Evolutionary conservation across 2,888 invertebrate species (phyloP).

Genomic region (Cosmia trapezina): DNA sequence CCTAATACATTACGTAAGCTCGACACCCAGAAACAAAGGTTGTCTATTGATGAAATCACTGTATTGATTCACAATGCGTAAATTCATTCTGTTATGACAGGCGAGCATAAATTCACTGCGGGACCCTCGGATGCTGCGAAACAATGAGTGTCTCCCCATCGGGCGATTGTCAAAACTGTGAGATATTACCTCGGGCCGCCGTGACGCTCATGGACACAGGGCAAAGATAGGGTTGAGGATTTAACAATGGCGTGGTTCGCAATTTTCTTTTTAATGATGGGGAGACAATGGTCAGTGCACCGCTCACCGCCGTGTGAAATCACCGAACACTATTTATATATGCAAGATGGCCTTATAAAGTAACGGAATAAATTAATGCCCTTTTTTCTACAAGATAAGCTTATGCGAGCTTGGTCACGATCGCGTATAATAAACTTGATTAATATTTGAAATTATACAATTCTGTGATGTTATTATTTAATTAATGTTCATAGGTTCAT

Average conservation of each 20-base stretch:
- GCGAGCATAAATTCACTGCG: constrained; percentile 88
- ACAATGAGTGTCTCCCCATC: constrained; percentile 85
- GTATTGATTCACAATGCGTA: constrained; percentile 90
- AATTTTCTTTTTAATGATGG: constrained; percentile 85
- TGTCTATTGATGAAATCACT: constrained; percentile 86
- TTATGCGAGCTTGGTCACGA: constrained; percentile 51
- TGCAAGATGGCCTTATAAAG: constrained; percentile 70
- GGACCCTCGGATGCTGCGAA: constrained; percentile 88
- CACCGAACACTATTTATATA: constrained; percentile 70
- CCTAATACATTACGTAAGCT: constrained; percentile 84
- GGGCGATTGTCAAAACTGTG: constrained; percentile 82
- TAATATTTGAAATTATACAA: constrained; percentile 52
- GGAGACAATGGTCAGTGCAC: constrained; percentile 85
- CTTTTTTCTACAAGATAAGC: constrained; percentile 60
- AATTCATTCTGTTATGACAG: constrained; percentile 90
- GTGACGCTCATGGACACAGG: constrained; percentile 83
- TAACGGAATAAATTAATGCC: constrained; percentile 70
- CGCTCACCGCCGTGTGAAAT: constrained; percentile 87
- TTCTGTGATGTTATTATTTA: constrained; percentile 43
- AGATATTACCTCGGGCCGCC: constrained; percentile 84
- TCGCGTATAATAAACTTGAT: constrained; percentile 52
- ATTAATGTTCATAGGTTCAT: constrained; percentile 38
- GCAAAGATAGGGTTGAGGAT: constrained; percentile 82
- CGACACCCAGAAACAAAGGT: constrained; percentile 88
- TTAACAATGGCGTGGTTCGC: constrained; percentile 79